Conservation (phyloP, 1,140 invertebrate species). For the Paraescarpia echinospica region DNA sequence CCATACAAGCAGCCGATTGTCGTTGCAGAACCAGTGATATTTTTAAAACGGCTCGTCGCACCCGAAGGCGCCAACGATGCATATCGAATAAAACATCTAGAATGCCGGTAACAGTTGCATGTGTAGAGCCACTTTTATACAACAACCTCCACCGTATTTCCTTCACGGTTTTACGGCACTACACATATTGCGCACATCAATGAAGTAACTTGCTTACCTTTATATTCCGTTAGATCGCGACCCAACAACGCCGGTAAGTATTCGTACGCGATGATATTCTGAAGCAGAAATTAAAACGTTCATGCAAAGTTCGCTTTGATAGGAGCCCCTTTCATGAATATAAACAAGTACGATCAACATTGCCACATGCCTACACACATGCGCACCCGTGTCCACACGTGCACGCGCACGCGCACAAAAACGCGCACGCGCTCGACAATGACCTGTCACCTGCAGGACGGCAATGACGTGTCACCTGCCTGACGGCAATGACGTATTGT, state of each 20-base stretch:
- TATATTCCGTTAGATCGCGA: slow-evolving; percentile 66
- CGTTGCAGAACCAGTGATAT: background rate
- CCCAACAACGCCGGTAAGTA: slow-evolving; percentile 87
- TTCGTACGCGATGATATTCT: slow-evolving; percentile 97
- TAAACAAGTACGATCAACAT: too few relatives aligned
- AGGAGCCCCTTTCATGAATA: background rate
- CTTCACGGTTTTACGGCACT: too few relatives aligned
- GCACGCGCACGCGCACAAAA: too few relatives aligned
- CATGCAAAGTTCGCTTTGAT: background rate
- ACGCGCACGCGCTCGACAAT: too few relatives aligned
- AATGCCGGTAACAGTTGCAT: background rate
- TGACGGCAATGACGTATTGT: too few relatives aligned
- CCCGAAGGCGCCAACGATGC: background rate
- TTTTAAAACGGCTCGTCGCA: background rate
- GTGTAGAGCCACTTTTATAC: background rate
- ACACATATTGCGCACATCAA: background rate
- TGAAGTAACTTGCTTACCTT: slow-evolving; percentile 46
- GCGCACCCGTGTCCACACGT: background rate
- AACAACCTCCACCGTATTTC: too few relatives aligned
- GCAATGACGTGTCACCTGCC: too few relatives aligned
- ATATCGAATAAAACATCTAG: background rate
- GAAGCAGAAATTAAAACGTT: slow-evolving; percentile 50
- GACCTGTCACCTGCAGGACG: too few relatives aligned
- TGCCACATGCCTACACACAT: too few relatives aligned
- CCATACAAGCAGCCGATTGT: background rate